Evolutionary conservation across 2,113 vertebrate genomes (phyloP), one percentile per base, ranked within the genome.

Genomic region (Leptocoma aspasia): DNA sequence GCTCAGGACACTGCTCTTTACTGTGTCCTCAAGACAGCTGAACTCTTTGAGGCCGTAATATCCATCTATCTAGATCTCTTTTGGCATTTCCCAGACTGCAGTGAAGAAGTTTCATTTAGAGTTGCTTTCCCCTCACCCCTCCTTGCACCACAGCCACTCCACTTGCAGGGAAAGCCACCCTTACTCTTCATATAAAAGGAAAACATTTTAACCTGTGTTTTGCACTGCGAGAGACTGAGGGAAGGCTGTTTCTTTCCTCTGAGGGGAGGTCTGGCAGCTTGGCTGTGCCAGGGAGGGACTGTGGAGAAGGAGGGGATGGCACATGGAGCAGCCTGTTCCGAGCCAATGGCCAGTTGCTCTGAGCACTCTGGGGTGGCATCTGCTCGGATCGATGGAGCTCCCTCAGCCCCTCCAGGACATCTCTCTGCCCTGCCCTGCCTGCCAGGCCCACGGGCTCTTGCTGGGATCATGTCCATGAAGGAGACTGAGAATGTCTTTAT

Each of bases 211-310:
- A 61, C 26, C 42, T 24, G 6, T 47, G 22, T 57, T 87, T 65
- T 65, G 50, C 52, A 7, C 42, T 45, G 49, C 0, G 0, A 61
- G 71, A 45, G 28, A 69, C 44, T 73, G 79, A 73, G 63, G 23
- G 37, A 86, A 89, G 80, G 75, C 82, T 83, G 82, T 60, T 81
- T 13, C 68, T 45, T 83, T 75, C 50, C 82, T 95, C 89, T 86
- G 82, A 30, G 19, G 80, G 80, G 60, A 93, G 71, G 27, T 90
- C 94, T 96, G 95, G 86, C 86, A 93, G 86, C 82, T 93, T 70
- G 75, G 57, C 79, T 90, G 50, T 86, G 94, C 88, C 71, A 54
- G 71, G 66, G 42, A 71, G 39, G 75, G 84, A 33, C 35, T 0
- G 3, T 81, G 65, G 65, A 41, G 82, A 49, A 39, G 65, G 57